phyloP scores from a whole-genome alignment of 1,140 invertebrate species.

The Tetragonula clypearis region DNA sequence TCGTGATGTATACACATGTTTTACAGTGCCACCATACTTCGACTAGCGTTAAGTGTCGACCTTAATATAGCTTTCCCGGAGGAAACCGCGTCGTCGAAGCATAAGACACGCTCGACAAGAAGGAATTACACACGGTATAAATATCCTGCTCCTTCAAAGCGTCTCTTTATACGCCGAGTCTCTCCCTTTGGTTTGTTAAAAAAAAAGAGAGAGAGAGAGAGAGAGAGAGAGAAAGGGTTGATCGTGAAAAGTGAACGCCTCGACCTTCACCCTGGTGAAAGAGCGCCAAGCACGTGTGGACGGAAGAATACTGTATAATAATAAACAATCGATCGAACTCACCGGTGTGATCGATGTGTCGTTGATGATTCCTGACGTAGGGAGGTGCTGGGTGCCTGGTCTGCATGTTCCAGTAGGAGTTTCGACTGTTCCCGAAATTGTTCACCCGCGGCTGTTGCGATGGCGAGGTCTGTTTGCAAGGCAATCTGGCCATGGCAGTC shows the following conservation, averaged over 20 bases:
- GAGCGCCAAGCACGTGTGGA: not conserved
- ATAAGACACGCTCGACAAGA: not conserved
- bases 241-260: constrained; percentile 24
- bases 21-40: not conserved
- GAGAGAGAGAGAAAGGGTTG: not conserved
- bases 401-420: constrained; percentile 79
- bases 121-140: not conserved
- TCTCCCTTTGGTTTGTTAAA: not conserved
- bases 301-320: not conserved
- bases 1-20: not conserved
- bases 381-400: constrained; percentile 71
- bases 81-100: not conserved
- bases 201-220: not conserved
- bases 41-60: not conserved
- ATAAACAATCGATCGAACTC: constrained; percentile 24
- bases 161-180: not conserved
- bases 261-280: constrained; percentile 7
- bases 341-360: constrained; percentile 77
- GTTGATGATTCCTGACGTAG: constrained; percentile 76
- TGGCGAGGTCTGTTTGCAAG: constrained; percentile 78
- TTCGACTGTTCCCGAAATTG: constrained; percentile 70
- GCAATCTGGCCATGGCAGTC: constrained; percentile 80
- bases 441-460: constrained; percentile 75
- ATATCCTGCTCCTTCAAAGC: constrained; percentile 10
- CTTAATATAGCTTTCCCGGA: not conserved